A percentile compares a stretch with the other conserved stretches of the same genome.
These are phyloP conservation scores for Rostratula benghalensis DNA, from an alignment of 2,113 vertebrate species.

Conservation along the genomic window DNA sequence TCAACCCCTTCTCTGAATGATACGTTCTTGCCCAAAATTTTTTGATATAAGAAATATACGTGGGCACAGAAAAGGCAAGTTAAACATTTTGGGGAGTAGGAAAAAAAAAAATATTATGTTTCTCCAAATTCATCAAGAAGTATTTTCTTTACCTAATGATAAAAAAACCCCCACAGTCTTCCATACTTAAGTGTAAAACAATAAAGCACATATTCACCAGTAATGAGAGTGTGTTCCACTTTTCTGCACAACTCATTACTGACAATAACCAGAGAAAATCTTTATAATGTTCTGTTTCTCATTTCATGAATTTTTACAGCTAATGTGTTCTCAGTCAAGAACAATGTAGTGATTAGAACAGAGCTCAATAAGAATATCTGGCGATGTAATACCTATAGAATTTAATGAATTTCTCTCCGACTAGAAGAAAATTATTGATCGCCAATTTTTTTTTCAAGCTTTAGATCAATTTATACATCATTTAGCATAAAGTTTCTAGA, in stretches of 20 bases:
- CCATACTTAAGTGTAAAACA: slow-evolving; percentile 62
- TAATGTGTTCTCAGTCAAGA: slow-evolving; percentile 75
- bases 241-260: slow-evolving; percentile 75
- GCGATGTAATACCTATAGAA: slow-evolving; percentile 59
- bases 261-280: slow-evolving; percentile 72
- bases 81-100: background rate
- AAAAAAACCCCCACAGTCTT: background rate
- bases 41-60: background rate
- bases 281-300: slow-evolving; percentile 72
- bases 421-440: slow-evolving; percentile 76
- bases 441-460: slow-evolving; percentile 65
- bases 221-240: slow-evolving; percentile 61
- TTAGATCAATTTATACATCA: slow-evolving; percentile 71
- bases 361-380: slow-evolving; percentile 60
- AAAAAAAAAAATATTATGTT: background rate
- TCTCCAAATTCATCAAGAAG: slow-evolving; percentile 47
- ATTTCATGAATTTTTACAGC: slow-evolving; percentile 79
- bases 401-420: slow-evolving; percentile 71
- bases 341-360: slow-evolving; percentile 74
- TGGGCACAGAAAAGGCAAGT: background rate
- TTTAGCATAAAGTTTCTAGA: slow-evolving; percentile 67
- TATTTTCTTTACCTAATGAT: slow-evolving; percentile 49
- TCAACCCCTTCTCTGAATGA: background rate
- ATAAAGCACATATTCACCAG: slow-evolving; percentile 58
- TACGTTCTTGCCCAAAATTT: background rate